Evolutionary conservation across 2,797 vertebrate genomes (phyloP), one percentile per base, ranked within the genome.

Genomic region (Poeciliopsis infans): DNA sequence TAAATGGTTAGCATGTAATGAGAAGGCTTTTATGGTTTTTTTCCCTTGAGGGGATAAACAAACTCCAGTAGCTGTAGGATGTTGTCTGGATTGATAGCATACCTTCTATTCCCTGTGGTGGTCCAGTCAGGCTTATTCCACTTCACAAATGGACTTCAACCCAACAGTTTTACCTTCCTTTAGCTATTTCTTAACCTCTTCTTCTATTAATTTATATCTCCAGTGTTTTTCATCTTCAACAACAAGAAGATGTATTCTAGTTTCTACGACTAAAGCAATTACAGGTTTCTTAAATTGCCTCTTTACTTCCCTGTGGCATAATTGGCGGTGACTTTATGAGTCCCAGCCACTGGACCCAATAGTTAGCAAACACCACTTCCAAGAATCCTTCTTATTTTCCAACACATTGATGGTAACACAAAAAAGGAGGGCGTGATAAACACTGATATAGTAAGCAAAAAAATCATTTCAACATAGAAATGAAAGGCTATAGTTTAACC

Each of bases 51-150:
- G 94, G 94, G 92, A 94, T 93, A 95, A 94, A 95, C 94, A 95
- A 93, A 94, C 93, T 95, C 92, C 92, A 96, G 95, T 97, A 97
- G 97, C 92, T 96, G 95, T 97, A 97, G 97, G 97, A 98, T 98
- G 97, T 97, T 94, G 96, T 97, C 97, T 97, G 96, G 97, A 96
- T 97, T 97, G 97, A 97, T 97, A 95, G 96, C 95, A 95, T 95
- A 95, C 94, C 92, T 91, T 91, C 95, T 95, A 96, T 92, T 92
- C 96, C 97, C 97, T 96, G 96, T 93, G 96, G 97, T 97, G 96
- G 97, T 97, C 96, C 91, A 89, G 91, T 95, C 94, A 94, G 95
- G 95, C 94, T 94, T 69, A 79, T 64, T 79, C 66, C 66, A 51
- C 75, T 53, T 85, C 75, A 80, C 85, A 66, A 59, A 45, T 53